phyloP scores from a whole-genome alignment of 1,140 invertebrate species.

The Limonius californicus region DNA sequence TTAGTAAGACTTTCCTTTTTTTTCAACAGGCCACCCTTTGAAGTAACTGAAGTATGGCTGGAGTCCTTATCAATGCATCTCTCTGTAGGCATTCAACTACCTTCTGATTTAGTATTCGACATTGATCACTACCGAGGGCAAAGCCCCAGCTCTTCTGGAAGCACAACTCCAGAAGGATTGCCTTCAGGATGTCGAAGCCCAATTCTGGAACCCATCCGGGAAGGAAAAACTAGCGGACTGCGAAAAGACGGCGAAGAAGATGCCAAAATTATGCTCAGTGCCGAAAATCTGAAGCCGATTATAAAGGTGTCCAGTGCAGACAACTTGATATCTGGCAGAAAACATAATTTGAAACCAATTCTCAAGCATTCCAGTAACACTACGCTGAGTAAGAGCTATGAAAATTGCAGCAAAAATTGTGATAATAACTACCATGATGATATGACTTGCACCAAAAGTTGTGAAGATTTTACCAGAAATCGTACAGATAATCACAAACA shows the following conservation, averaged over 20 bases:
- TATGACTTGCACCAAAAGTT: slow-evolving; percentile 20
- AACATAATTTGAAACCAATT: slow-evolving; percentile 28
- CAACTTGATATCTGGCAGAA: slow-evolving; percentile 19
- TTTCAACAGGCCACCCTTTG: slow-evolving; percentile 74
- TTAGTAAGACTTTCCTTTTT: too few species aligned
- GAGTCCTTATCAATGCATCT: slow-evolving; percentile 71
- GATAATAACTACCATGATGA: slow-evolving; percentile 12
- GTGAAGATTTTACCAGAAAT: slow-evolving; percentile 17
- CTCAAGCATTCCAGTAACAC: slow-evolving; percentile 30
- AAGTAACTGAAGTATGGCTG: slow-evolving; percentile 80
- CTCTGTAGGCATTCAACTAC: slow-evolving; percentile 58
- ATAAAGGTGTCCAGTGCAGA: slow-evolving; percentile 34
- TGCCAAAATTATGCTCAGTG: slow-evolving; percentile 21
- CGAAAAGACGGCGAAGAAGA: not conserved
- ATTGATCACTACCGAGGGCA: slow-evolving; percentile 66
- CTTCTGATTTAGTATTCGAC: slow-evolving; percentile 68
- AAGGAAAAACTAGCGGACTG: slow-evolving; percentile 33
- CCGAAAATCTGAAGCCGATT: slow-evolving; percentile 31
- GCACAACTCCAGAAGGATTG: slow-evolving; percentile 55
- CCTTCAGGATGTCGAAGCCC: slow-evolving; percentile 43
- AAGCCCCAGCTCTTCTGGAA: slow-evolving; percentile 57
- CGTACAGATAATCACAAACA: too few species aligned
- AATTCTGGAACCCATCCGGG: slow-evolving; percentile 42
- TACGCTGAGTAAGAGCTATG: slow-evolving; percentile 21
- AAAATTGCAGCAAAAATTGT: slow-evolving; percentile 18